Conservation (phyloP, 2,113 vertebrate species). For the Carassius carassius region DNA sequence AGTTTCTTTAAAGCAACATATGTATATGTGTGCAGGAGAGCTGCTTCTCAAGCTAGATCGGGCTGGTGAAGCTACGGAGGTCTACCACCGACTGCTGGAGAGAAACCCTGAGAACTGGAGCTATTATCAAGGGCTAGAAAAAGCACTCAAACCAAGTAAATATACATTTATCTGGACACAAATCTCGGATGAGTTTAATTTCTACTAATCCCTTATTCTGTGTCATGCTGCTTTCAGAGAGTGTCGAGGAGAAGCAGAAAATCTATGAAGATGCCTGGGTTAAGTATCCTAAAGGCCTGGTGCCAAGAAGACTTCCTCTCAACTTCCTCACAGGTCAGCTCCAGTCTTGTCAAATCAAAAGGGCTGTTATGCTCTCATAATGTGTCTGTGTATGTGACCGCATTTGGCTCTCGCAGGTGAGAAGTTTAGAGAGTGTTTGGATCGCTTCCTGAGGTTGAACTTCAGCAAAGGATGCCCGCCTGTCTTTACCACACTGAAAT, state of each 20-base stretch:
- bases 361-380: background rate
- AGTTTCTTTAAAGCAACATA: background rate
- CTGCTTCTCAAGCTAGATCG: slow-evolving; percentile 87
- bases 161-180: background rate
- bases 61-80: slow-evolving; percentile 87
- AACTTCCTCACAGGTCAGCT: slow-evolving; percentile 86
- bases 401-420: slow-evolving; percentile 78
- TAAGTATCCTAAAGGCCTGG: slow-evolving; percentile 91
- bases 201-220: background rate
- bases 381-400: background rate
- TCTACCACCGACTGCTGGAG: slow-evolving; percentile 87
- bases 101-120: slow-evolving; percentile 98
- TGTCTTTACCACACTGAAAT: slow-evolving; percentile 94
- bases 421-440: slow-evolving; percentile 93
- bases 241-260: slow-evolving; percentile 87
- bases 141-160: slow-evolving; percentile 88
- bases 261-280: slow-evolving; percentile 95
- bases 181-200: background rate
- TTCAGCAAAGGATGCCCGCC: slow-evolving; percentile 98
- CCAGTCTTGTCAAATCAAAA: background rate
- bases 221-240: slow-evolving; percentile 71
- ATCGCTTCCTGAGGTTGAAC: slow-evolving; percentile 95
- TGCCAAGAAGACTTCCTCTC: slow-evolving; percentile 90
- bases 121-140: slow-evolving; percentile 93
- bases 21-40: slow-evolving; percentile 77